phyloP scores from a whole-genome alignment of 2,888 invertebrate genomes.

The Scaptomyza flava region DNA sequence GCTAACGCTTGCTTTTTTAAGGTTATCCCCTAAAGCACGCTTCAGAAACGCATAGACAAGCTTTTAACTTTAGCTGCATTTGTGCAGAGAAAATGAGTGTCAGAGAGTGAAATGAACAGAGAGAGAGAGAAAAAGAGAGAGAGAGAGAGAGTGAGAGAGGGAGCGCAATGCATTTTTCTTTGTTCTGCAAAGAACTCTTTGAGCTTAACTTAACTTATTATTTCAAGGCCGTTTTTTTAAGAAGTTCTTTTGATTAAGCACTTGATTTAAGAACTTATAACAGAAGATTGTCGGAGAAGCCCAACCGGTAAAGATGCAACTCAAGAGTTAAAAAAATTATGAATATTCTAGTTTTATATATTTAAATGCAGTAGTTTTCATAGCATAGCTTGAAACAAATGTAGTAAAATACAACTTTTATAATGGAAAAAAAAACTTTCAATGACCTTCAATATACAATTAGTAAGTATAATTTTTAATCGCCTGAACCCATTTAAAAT shows the following conservation, averaged over 20 bases:
- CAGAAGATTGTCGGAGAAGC: neutral
- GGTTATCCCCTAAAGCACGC: conserved; percentile 9
- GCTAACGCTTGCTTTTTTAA: neutral
- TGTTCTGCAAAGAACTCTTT: neutral
- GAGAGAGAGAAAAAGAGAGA: neutral
- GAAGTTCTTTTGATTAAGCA: neutral
- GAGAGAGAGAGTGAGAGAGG: neutral
- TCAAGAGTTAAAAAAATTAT: neutral
- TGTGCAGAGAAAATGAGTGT: neutral
- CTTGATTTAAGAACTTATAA: neutral
- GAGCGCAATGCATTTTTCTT: conserved; percentile 4
- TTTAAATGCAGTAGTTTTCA: too few relatives aligned
- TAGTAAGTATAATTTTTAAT: too few relatives aligned
- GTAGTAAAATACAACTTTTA: too few relatives aligned
- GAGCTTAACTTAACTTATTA: neutral
- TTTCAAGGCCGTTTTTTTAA: neutral
- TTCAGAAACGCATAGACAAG: neutral
- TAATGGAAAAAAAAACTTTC: too few relatives aligned
- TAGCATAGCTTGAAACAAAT: too few relatives aligned
- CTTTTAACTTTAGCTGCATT: conserved; percentile 3
- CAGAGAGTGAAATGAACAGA: neutral
- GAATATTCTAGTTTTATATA: too few relatives aligned
- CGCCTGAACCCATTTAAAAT: too few relatives aligned
- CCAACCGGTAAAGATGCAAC: neutral
- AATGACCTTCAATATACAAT: too few relatives aligned